Evolutionary conservation across 2,888 invertebrate species (phyloP).

Genomic region (Podabrus alpinus): DNA sequence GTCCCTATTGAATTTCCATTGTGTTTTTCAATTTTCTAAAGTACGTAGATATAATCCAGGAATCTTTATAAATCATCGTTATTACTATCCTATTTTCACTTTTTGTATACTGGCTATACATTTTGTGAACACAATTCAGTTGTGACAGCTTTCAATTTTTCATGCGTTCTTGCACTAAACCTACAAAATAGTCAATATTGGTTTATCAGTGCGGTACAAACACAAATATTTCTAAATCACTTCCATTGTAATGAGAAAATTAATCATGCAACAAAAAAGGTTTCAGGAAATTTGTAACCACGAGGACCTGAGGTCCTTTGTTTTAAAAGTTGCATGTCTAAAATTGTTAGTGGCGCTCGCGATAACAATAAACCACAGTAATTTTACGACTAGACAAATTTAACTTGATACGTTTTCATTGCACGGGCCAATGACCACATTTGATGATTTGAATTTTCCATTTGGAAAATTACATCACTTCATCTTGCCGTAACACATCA

Average conservation of each 20-base stretch:
- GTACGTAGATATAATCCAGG: slow-evolving; percentile 19
- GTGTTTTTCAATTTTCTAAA: slow-evolving; percentile 21
- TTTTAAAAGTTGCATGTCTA: slow-evolving; percentile 25
- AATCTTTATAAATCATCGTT: slow-evolving; percentile 23
- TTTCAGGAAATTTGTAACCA: neutral
- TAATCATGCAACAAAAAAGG: neutral
- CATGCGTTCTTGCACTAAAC: slow-evolving; percentile 15
- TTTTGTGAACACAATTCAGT: slow-evolving; percentile 22
- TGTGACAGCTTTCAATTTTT: slow-evolving; percentile 25
- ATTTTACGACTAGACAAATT: slow-evolving; percentile 5
- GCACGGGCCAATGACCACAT: slow-evolving; percentile 24
- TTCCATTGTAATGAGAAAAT: neutral
- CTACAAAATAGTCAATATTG: slow-evolving; percentile 24
- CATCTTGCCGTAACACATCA: slow-evolving; percentile 7
- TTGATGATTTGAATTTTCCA: slow-evolving; percentile 12
- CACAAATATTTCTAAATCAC: neutral
- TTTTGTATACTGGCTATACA: slow-evolving; percentile 20
- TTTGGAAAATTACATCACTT: slow-evolving; percentile 19
- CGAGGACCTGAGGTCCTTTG: slow-evolving; percentile 14
- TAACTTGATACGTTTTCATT: slow-evolving; percentile 15
- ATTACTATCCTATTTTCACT: slow-evolving; percentile 21
- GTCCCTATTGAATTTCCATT: neutral
- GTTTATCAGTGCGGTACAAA: slow-evolving; percentile 13
- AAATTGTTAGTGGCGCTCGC: slow-evolving; percentile 9
- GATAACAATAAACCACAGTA: neutral